These are phyloP conservation scores for Cephalopterus ornatus DNA, from an alignment of 2,113 vertebrate species.

Conservation along the genomic window DNA sequence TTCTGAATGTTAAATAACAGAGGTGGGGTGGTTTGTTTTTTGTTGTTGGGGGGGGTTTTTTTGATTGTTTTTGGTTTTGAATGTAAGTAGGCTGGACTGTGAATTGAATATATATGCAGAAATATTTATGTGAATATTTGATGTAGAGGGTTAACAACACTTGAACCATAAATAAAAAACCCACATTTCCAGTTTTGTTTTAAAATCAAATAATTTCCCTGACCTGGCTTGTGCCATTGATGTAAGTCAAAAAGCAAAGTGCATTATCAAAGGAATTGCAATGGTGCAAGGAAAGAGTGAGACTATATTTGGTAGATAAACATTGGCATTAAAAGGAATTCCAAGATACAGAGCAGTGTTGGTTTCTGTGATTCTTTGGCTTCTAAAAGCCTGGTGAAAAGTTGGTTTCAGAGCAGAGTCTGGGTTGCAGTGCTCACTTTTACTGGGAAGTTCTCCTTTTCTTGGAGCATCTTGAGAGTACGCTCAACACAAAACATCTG, in stretches of 20 bases:
- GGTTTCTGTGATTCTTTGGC: neutral
- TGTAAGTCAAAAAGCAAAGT: neutral
- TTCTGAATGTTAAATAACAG: neutral
- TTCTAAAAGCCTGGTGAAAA: neutral
- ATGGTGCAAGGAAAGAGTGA: neutral
- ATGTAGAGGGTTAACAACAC: neutral
- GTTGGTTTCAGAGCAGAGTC: neutral
- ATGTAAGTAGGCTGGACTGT: neutral
- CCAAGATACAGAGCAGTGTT: fast-evolving
- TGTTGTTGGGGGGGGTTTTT: neutral
- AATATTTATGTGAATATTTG: neutral
- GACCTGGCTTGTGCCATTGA: fast-evolving
- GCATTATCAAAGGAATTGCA: neutral
- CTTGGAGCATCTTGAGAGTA: neutral
- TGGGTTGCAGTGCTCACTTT: neutral
- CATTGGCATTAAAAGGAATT: neutral
- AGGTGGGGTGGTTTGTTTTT: too few relatives aligned
- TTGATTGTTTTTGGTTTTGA: neutral
- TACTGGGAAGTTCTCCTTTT: neutral
- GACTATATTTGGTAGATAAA: neutral
- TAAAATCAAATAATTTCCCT: neutral
- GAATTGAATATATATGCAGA: neutral
- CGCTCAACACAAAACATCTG: too few relatives aligned
- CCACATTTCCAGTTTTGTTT: neutral
- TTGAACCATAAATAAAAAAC: neutral